Evolutionary conservation across 2,113 vertebrate species (phyloP).

Genomic region (Lucifuga dentata): DNA sequence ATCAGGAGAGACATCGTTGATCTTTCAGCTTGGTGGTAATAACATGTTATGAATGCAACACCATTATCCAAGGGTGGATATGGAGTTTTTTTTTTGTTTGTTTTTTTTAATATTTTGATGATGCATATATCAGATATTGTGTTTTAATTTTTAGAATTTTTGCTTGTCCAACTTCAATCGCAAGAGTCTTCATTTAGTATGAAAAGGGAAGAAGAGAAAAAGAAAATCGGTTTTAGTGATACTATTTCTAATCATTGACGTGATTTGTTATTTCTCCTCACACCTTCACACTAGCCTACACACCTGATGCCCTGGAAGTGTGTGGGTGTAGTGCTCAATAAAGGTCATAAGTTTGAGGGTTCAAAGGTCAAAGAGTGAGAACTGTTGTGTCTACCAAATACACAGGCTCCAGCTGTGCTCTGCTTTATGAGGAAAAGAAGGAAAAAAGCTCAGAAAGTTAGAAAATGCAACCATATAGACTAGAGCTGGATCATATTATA

Average conservation of each 20-base stretch:
- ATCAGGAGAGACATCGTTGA: slow-evolving; percentile 64
- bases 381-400: slow-evolving; percentile 22
- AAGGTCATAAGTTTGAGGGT: neutral
- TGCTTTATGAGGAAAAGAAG: too few species aligned
- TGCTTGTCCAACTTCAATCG: too few species aligned
- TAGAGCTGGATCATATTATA: too few species aligned
- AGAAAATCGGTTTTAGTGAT: neutral
- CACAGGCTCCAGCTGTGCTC: slow-evolving; percentile 34
- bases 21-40: slow-evolving; percentile 34
- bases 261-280: neutral
- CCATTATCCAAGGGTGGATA: slow-evolving; percentile 2
- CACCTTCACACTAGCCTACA: neutral
- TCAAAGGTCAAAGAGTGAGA: slow-evolving; percentile 20
- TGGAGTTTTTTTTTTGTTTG: slow-evolving; percentile 29
- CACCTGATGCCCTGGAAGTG: slow-evolving; percentile 30
- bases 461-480: too few species aligned
- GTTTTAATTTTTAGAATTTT: too few species aligned
- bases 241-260: neutral
- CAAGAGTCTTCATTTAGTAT: too few species aligned
- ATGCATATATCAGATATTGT: too few species aligned
- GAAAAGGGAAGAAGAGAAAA: too few species aligned
- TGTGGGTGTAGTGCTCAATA: slow-evolving; percentile 19
- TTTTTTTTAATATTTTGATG: slow-evolving; percentile 25
- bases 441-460: too few species aligned
- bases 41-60: slow-evolving; percentile 42